Percentiles rank a stretch among this genome's conserved stretches.
Evolutionary conservation across 1,140 invertebrate genomes (phyloP).

Genomic region (Protaetia brevitarsis): DNA sequence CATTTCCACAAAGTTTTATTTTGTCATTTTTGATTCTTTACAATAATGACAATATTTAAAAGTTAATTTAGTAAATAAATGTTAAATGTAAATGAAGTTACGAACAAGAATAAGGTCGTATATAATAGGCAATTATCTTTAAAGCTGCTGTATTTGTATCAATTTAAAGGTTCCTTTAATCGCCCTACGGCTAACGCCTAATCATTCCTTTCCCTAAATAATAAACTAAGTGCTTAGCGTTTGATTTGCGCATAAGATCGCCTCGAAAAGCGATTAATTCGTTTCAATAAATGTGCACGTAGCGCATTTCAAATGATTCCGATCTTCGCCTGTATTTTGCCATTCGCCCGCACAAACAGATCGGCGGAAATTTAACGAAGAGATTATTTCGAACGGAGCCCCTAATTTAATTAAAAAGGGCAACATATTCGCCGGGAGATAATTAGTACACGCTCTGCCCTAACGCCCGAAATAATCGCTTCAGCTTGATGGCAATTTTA

Average conservation of each 20-base stretch:
- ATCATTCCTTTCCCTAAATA: neutral
- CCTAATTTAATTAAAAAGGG: slow-evolving; percentile 6
- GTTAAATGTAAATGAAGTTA: too few species aligned
- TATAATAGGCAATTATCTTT: too few species aligned
- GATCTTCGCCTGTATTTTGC: neutral
- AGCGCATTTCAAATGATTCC: neutral
- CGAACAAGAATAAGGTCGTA: too few species aligned
- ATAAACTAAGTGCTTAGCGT: slow-evolving; percentile 2
- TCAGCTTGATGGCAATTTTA: neutral
- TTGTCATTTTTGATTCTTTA: too few species aligned
- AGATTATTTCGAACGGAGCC: slow-evolving; percentile 11
- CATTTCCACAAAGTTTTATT: too few species aligned
- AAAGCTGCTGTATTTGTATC: too few species aligned
- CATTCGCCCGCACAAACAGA: neutral
- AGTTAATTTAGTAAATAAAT: too few species aligned
- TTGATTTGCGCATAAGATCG: neutral
- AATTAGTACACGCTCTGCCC: neutral
- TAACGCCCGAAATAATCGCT: neutral
- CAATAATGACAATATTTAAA: too few species aligned
- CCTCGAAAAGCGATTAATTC: neutral
- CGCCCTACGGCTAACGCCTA: too few species aligned
- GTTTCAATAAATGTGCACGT: neutral
- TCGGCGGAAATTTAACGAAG: slow-evolving; percentile 2
- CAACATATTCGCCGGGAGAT: slow-evolving; percentile 3
- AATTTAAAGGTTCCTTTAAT: too few species aligned